A percentile compares a stretch with the other conserved stretches of the same genome.
phyloP scores from a whole-genome alignment of 2,888 invertebrate species.

The Carcina quercana region DNA sequence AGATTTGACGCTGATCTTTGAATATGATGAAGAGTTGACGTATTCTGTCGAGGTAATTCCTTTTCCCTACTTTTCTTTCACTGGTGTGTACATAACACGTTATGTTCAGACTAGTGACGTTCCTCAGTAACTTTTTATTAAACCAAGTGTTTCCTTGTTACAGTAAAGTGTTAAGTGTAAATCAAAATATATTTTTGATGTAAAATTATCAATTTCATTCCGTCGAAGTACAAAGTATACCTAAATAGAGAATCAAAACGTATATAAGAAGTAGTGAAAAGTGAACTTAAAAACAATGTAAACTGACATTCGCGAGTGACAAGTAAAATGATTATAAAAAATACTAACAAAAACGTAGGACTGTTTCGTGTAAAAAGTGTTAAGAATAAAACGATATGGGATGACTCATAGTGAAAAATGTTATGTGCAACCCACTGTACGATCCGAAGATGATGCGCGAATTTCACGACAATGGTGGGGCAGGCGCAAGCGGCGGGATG shows the following conservation, averaged over 20 bases:
- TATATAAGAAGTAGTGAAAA: constrained; percentile 26
- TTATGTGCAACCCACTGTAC: constrained; percentile 56
- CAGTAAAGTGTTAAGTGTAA: constrained; percentile 60
- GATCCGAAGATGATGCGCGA: constrained; percentile 72
- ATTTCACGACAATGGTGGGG: constrained; percentile 68
- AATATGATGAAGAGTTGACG: constrained; percentile 27
- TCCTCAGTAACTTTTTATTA: constrained; percentile 16
- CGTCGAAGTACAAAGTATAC: constrained; percentile 65
- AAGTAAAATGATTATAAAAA: constrained; percentile 51
- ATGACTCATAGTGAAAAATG: constrained; percentile 72
- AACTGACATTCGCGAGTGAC: constrained; percentile 36
- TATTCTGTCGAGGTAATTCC: constrained; percentile 48
- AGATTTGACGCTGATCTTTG: constrained; percentile 9
- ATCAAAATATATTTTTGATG: constrained; percentile 59
- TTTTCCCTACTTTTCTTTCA: constrained; percentile 19
- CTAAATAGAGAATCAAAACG: constrained; percentile 38
- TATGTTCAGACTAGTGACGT: constrained; percentile 55
- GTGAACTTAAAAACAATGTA: constrained; percentile 43
- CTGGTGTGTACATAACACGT: constrained; percentile 58
- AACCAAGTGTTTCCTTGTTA: constrained; percentile 25
- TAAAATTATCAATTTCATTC: constrained; percentile 51
- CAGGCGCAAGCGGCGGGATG: constrained; percentile 66
- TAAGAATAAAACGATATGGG: constrained; percentile 68
- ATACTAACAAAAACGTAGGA: constrained; percentile 34
- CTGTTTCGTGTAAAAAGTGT: constrained; percentile 55